phyloP scores from a whole-genome alignment of 2,113 vertebrate genomes.

The Onychorhynchus coronatus region DNA sequence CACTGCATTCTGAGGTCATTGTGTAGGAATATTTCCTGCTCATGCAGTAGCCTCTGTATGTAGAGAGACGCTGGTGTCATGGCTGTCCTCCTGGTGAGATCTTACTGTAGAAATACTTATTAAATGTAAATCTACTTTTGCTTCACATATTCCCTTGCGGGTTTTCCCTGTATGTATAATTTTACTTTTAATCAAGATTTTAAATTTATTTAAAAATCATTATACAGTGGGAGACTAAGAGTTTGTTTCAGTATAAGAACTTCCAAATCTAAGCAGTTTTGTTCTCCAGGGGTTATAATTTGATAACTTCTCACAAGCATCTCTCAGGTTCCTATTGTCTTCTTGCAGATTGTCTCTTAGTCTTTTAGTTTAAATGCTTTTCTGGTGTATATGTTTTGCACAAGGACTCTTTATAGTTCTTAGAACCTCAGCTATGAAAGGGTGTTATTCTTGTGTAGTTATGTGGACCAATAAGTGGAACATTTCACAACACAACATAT shows the following conservation, averaged over 20 bases:
- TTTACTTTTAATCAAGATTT: not conserved
- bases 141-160: not conserved
- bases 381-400: not conserved
- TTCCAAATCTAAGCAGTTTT: not conserved
- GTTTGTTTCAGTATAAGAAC: not conserved
- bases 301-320: not conserved
- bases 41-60: constrained; percentile 65
- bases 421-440: not conserved
- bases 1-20: not conserved
- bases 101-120: constrained; percentile 79
- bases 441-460: not conserved
- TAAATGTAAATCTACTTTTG: constrained; percentile 69
- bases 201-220: not conserved
- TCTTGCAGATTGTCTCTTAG: not conserved
- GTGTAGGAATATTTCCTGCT: constrained; percentile 68
- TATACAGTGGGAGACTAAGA: not conserved
- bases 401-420: not conserved
- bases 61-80: constrained; percentile 80
- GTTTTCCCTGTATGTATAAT: not conserved
- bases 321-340: not conserved
- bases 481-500: not conserved
- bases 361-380: not conserved
- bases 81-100: constrained; percentile 67
- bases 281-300: not conserved
- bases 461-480: not conserved